A percentile compares a stretch with the other conserved stretches of the same genome.
These are phyloP conservation scores for Mormyrops boulengeri DNA, from an alignment of 2,797 vertebrate species.

Conservation along the genomic window DNA sequence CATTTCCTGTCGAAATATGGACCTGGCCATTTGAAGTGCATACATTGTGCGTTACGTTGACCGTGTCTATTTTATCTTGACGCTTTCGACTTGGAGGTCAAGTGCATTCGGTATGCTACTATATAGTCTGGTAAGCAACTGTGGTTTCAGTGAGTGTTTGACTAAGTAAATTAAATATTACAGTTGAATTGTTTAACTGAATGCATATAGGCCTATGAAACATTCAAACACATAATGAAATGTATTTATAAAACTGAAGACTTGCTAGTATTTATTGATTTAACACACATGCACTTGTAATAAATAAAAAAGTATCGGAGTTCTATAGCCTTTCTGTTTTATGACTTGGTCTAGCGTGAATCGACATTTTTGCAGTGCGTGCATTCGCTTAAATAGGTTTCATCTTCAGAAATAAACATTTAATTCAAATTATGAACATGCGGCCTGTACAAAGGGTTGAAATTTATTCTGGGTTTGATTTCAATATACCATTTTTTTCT, in stretches of 20 bases:
- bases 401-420: neutral
- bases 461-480: neutral
- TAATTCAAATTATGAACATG: neutral
- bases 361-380: neutral
- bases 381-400: neutral
- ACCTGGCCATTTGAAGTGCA: neutral
- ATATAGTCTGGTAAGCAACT: conserved; percentile 11
- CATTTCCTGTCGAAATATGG: neutral
- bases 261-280: neutral
- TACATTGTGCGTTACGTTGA: neutral
- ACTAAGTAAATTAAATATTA: neutral
- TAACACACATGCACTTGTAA: neutral
- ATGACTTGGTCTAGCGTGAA: neutral
- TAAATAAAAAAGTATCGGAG: neutral
- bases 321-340: neutral
- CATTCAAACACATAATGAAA: neutral
- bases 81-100: conserved; percentile 7
- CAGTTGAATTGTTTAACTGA: neutral
- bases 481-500: neutral
- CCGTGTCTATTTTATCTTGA: neutral
- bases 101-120: neutral
- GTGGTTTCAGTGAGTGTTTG: neutral
- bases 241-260: neutral
- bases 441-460: neutral
- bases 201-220: neutral